Conservation (phyloP, 1,140 invertebrate species). For the Hermatobates lingyangjiaoensis region DNA sequence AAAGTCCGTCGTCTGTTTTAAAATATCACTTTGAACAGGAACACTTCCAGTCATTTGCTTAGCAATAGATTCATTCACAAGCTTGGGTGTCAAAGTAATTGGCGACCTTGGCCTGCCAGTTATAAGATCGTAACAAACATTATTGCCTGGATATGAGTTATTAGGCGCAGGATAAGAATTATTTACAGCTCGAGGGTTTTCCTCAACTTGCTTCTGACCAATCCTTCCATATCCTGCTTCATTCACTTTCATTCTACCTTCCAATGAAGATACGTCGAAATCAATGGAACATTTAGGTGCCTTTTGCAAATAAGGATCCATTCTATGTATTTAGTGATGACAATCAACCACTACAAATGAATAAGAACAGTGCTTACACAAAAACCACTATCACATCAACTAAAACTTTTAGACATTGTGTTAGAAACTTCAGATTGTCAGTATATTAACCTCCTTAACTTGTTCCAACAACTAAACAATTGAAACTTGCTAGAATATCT, state of each 20-base stretch:
- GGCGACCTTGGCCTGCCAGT: neutral
- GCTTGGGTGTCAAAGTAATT: neutral
- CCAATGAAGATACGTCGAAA: neutral
- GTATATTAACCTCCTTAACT: too few species aligned
- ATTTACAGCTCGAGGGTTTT: neutral
- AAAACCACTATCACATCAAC: too few species aligned
- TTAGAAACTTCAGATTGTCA: too few species aligned
- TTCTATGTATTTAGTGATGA: neutral
- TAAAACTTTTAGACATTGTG: too few species aligned
- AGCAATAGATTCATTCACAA: neutral
- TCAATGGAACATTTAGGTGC: neutral
- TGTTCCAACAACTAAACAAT: too few species aligned
- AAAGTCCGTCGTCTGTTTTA: conserved; percentile 27
- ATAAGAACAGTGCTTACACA: too few species aligned
- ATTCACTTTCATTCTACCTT: neutral
- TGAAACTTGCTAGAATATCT: too few species aligned
- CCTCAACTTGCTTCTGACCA: conserved; percentile 5
- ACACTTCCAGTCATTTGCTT: conserved; percentile 30
- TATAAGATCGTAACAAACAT: neutral
- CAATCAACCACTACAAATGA: too few species aligned
- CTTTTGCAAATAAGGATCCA: conserved; percentile 6
- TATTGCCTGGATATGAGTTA: neutral
- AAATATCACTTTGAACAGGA: conserved; percentile 27
- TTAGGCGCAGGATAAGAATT: neutral
- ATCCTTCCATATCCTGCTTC: conserved; percentile 12